These are phyloP conservation scores for Nannoperca australis DNA, from an alignment of 2,797 vertebrate species.

Conservation along the genomic window DNA sequence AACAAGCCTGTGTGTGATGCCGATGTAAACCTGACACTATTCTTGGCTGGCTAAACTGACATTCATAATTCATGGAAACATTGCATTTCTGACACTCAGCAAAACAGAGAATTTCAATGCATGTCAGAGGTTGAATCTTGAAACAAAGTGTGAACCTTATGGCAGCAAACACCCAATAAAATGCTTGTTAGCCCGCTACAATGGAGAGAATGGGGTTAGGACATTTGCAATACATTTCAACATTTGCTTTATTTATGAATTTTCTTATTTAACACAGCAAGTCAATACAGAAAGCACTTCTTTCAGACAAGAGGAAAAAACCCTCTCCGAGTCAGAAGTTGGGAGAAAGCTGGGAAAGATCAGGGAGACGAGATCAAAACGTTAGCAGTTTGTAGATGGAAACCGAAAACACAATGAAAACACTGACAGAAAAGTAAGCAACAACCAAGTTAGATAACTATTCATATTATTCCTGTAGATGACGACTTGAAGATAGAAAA, in stretches of 20 bases:
- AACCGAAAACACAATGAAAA: background rate
- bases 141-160: slow-evolving; percentile 31
- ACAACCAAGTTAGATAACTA: background rate
- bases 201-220: background rate
- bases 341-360: background rate
- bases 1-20: slow-evolving; percentile 27
- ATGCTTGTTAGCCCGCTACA: slow-evolving; percentile 14
- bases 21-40: slow-evolving; percentile 32
- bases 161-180: slow-evolving; percentile 5
- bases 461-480: no score
- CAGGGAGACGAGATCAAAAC: background rate
- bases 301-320: background rate
- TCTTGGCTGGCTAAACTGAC: slow-evolving; percentile 51
- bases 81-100: slow-evolving; percentile 51
- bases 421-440: background rate
- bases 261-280: background rate
- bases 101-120: slow-evolving; percentile 50
- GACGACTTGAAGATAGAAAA: background rate
- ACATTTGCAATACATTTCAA: slow-evolving; percentile 12
- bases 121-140: slow-evolving; percentile 50
- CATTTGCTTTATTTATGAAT: background rate
- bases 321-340: background rate
- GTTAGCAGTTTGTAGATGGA: background rate
- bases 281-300: background rate
- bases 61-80: slow-evolving; percentile 71